Conservation (phyloP, 37 sponge, comb jelly and placozoan species). For the Ephydatia muelleri region DNA sequence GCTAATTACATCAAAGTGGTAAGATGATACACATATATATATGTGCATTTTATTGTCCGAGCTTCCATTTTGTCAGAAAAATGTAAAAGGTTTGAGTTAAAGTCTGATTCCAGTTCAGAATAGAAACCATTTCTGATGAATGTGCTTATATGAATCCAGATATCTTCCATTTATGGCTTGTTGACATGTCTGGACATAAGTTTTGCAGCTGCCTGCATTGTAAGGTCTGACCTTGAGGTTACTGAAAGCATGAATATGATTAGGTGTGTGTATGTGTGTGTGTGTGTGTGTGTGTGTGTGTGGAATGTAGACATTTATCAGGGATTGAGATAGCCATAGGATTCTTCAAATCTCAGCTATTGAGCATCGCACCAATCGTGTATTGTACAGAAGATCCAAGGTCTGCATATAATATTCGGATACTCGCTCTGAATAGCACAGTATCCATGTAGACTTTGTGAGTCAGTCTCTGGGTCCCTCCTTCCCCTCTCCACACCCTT, state of each 20-base stretch:
- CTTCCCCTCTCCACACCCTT: slow-evolving; percentile 1
- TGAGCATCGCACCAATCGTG: neutral
- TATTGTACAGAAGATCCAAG: slow-evolving; percentile 1
- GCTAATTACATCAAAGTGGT: neutral
- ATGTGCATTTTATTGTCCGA: neutral
- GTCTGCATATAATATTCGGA: neutral
- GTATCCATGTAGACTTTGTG: slow-evolving; percentile 1
- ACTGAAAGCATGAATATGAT: slow-evolving; percentile 1
- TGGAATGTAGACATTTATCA: neutral
- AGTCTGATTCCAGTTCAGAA: slow-evolving; percentile 1
- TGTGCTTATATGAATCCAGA: slow-evolving; percentile 1
- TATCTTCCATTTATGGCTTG: neutral
- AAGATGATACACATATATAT: neutral
- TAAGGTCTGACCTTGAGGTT: slow-evolving; percentile 1
- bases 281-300: neutral
- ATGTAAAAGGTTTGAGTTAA: neutral
- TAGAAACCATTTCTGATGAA: neutral
- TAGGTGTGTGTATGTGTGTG: neutral
- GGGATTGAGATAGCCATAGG: slow-evolving; percentile 1
- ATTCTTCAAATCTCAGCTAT: slow-evolving; percentile 1
- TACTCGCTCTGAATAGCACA: neutral
- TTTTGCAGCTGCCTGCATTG: neutral
- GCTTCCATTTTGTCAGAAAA: slow-evolving; percentile 1
- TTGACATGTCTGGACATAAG: slow-evolving; percentile 1
- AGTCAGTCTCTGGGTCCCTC: slow-evolving; percentile 1